Conservation (phyloP, 2,113 vertebrate genomes). For the Leptobrachium leishanense region DNA sequence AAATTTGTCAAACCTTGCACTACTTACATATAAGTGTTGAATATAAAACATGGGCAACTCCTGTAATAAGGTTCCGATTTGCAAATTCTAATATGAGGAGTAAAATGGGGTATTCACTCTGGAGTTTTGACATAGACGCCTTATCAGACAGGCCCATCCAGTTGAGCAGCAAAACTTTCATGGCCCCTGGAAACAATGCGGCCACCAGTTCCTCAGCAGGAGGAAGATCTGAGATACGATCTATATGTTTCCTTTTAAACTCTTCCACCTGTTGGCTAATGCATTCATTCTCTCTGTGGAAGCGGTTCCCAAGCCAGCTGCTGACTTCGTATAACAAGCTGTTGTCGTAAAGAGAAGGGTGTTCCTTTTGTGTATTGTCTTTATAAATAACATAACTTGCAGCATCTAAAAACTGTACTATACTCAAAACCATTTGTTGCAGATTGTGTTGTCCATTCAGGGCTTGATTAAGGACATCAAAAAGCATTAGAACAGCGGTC, state of each 20-base stretch:
- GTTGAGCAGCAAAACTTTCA: constrained; percentile 70
- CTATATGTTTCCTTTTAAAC: constrained; percentile 76
- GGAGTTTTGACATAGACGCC: constrained; percentile 66
- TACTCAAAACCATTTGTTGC: constrained; percentile 21
- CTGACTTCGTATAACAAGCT: constrained; percentile 62
- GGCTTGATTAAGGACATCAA: constrained; percentile 59
- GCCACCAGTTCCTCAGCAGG: constrained; percentile 71
- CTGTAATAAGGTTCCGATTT: constrained; percentile 80
- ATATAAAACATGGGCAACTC: constrained; percentile 78
- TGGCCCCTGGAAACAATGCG: constrained; percentile 76
- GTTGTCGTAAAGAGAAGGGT: constrained; percentile 64
- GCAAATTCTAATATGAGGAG: constrained; percentile 79
- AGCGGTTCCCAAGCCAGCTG: constrained; percentile 73
- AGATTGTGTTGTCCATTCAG: constrained; percentile 33
- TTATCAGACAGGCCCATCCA: constrained; percentile 79
- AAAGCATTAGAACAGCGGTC: constrained; percentile 51
- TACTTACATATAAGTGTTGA: constrained; percentile 77
- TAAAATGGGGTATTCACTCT: constrained; percentile 75
- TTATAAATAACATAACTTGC: constrained; percentile 15
- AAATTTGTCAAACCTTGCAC: neutral
- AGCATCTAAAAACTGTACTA: constrained; percentile 28
- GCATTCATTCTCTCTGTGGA: constrained; percentile 66
- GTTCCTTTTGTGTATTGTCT: neutral
- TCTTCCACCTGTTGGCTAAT: constrained; percentile 74
- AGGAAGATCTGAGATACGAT: constrained; percentile 74